phyloP scores from a whole-genome alignment of 2,888 invertebrate species.

The Keiferia lycopersicella region DNA sequence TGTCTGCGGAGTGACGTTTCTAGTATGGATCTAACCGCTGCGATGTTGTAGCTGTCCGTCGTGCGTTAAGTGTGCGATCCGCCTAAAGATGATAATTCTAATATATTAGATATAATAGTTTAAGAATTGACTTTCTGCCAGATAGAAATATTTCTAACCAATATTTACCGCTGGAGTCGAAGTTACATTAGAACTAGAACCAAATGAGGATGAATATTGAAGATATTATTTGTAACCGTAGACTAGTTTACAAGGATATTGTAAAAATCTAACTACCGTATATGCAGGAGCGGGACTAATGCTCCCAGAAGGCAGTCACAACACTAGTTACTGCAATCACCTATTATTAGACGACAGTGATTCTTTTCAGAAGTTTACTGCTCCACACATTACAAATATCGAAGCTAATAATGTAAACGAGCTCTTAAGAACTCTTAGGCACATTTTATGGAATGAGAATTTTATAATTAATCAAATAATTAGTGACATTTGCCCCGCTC shows the following conservation, averaged over 20 bases:
- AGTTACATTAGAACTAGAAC: constrained; percentile 37
- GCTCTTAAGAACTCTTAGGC: constrained; percentile 66
- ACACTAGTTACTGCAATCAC: constrained; percentile 36
- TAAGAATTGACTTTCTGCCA: constrained; percentile 51
- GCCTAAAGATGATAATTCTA: constrained; percentile 28
- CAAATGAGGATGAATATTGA: constrained; percentile 34
- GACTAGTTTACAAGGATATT: constrained; percentile 45
- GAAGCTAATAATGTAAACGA: constrained; percentile 63
- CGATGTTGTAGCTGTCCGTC: too few species aligned
- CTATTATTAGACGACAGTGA: constrained; percentile 39
- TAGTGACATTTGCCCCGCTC: constrained; percentile 64
- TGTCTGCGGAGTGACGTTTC: too few species aligned
- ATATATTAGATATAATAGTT: constrained; percentile 30
- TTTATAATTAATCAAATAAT: constrained; percentile 37
- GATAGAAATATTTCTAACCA: constrained; percentile 35
- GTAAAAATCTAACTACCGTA: constrained; percentile 58
- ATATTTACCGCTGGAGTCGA: constrained; percentile 33
- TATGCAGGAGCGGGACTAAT: constrained; percentile 64
- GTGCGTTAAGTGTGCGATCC: too few species aligned
- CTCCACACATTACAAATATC: constrained; percentile 43
- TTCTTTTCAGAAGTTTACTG: constrained; percentile 32
- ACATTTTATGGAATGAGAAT: constrained; percentile 66
- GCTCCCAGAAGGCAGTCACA: constrained; percentile 38
- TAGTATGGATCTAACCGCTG: too few species aligned
- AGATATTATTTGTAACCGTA: constrained; percentile 30